Conservation (phyloP, 2,113 vertebrate genomes). For the Xiphophorus maculatus region DNA sequence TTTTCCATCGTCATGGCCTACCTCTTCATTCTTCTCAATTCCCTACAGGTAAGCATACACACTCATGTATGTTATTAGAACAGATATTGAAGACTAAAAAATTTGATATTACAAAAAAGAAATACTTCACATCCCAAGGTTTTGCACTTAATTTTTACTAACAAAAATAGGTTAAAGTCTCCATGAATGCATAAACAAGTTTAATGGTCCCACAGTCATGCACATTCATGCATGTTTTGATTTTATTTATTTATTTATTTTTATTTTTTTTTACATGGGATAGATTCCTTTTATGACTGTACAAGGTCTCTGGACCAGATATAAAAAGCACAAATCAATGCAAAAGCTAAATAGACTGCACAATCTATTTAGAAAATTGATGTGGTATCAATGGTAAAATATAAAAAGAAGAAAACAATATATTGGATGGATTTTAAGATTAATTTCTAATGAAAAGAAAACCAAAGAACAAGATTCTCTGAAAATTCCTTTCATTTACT, state of each 20-base stretch:
- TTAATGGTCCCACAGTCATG: neutral
- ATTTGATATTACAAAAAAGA: neutral
- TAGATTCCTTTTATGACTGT: neutral
- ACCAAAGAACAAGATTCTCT: neutral
- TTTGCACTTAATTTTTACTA: neutral
- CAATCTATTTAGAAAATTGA: neutral
- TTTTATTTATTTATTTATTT: neutral
- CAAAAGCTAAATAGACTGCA: neutral
- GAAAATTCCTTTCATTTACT: neutral
- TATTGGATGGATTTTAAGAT: neutral
- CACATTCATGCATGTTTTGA: neutral
- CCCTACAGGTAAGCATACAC: conserved; percentile 76
- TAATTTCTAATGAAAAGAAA: neutral
- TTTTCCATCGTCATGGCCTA: conserved; percentile 82
- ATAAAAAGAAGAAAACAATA: neutral
- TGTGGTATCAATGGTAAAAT: neutral
- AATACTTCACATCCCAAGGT: neutral
- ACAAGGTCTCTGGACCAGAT: neutral
- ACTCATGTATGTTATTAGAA: conserved; percentile 1
- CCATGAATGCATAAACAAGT: neutral
- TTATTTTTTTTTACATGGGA: neutral
- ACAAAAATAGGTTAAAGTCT: neutral
- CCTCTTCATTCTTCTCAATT: conserved; percentile 83
- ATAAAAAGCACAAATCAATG: neutral
- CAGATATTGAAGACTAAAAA: conserved; percentile 11